Evolutionary conservation across 2,888 invertebrate genomes (phyloP), one percentile per base, ranked within the genome.

Genomic region (Plagiodera versicolora): DNA sequence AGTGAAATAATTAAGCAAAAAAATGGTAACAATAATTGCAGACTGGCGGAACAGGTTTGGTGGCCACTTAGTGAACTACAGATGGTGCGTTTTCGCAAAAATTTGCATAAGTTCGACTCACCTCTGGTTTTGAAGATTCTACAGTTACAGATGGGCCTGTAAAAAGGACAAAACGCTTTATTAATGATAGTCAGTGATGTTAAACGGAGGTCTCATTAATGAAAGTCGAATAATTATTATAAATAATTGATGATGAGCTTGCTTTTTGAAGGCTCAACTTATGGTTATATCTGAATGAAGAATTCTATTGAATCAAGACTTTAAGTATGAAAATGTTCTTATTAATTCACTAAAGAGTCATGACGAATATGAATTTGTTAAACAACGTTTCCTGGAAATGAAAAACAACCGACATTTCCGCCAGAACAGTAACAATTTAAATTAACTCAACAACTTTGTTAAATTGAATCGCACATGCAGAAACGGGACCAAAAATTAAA

Each of bases 1-100:
- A 55, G 30, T 19, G 61, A 58, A 61, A 54, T 61, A 55, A 55
- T 44, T 39, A 56, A 58, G 18, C 48, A 32, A 17, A 47, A 55
- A 58, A 58, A 58, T 50, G 19, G 28, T 44, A 51, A 51, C 58
- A 48, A 45, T 49, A 57, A 60, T 30, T 52, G 24, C 6, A 20
- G n/a, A 16, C 16, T 14, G 17, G 44, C 44, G 53, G 14, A 39
- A 39, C 39, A 2, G 39, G 39, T 39, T 39, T 14, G 14, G 14
- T 10, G 3, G 2, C 39, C 39, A 39, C 3, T 39, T 39, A 39
- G 4, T 14, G 44, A 53, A 53, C 44, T 45, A 53, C 45, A 53
- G 24, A 39, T 1, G 19, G 16, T 39, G 52, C 35, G 19, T 20
- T 24, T 44, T 17, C 39, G 16, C 44, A 28, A 16, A 17, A 44